phyloP scores from a whole-genome alignment of 64 coral and sea anemone species.

The Cladopsammia gracilis region DNA sequence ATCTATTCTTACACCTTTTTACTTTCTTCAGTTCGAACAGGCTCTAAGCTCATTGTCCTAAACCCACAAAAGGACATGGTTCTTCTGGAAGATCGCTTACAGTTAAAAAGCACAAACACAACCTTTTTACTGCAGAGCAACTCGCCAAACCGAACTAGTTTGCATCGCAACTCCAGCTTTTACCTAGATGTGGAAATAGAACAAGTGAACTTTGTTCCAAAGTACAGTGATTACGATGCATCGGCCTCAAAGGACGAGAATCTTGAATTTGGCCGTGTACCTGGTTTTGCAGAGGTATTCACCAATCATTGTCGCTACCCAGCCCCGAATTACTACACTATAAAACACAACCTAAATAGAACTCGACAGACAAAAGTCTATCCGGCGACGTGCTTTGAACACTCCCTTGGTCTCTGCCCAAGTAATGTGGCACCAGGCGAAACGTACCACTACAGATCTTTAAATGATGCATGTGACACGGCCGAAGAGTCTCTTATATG shows the following conservation, averaged over 20 bases:
- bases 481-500: constrained; percentile 46
- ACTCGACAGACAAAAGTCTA: constrained; percentile 70
- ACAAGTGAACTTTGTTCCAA: constrained; percentile 63
- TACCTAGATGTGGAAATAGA: constrained; percentile 65
- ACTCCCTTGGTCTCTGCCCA: constrained; percentile 55
- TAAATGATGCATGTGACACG: constrained; percentile 66
- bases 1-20: background rate
- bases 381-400: constrained; percentile 40
- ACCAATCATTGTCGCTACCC: constrained; percentile 60
- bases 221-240: constrained; percentile 79
- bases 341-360: constrained; percentile 58
- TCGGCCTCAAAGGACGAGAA: constrained; percentile 52
- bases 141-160: background rate
- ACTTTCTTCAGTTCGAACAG: constrained; percentile 49
- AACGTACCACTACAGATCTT: constrained; percentile 69
- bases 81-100: constrained; percentile 71
- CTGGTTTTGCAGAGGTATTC: constrained; percentile 58
- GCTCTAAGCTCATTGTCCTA: constrained; percentile 15
- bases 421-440: constrained; percentile 58
- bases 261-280: constrained; percentile 20
- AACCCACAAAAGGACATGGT: constrained; percentile 4
- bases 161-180: constrained; percentile 72
- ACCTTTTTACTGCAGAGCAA: constrained; percentile 52
- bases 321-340: constrained; percentile 66
- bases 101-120: constrained; percentile 23